A percentile compares a stretch with the other conserved stretches of the same genome.
phyloP scores from a whole-genome alignment of 2,888 invertebrate genomes.

The Spicauda simplicius region DNA sequence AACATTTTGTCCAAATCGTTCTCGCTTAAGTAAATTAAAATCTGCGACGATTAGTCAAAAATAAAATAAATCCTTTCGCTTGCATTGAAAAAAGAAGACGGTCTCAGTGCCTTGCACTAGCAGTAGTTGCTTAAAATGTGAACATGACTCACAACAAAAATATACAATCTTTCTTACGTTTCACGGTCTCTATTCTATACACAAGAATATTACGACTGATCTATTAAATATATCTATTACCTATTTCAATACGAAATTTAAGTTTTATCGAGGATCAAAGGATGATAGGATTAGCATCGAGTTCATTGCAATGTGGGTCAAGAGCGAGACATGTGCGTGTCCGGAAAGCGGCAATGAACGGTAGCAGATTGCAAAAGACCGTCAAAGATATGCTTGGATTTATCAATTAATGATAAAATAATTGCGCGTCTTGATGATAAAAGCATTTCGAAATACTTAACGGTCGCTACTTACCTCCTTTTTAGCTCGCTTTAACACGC shows the following conservation, averaged over 20 bases:
- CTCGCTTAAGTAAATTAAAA: too few relatives aligned
- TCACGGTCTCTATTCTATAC: too few relatives aligned
- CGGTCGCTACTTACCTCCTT: background rate
- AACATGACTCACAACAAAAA: too few relatives aligned
- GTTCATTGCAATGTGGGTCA: slow-evolving; percentile 54
- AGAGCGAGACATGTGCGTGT: slow-evolving; percentile 48
- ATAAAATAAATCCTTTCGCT: too few relatives aligned
- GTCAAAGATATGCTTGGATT: slow-evolving; percentile 28
- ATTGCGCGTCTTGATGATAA: slow-evolving; percentile 11
- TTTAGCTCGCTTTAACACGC: background rate
- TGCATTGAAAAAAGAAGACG: too few relatives aligned
- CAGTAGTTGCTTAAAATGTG: background rate
- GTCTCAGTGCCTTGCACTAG: too few relatives aligned
- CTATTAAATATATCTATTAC: too few relatives aligned
- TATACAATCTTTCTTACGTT: too few relatives aligned
- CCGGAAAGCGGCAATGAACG: slow-evolving; percentile 49
- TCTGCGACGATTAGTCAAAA: too few relatives aligned
- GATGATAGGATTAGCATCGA: slow-evolving; percentile 47
- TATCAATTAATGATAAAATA: slow-evolving; percentile 25
- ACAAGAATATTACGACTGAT: too few relatives aligned
- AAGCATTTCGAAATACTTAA: slow-evolving; percentile 4
- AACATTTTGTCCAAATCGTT: too few relatives aligned
- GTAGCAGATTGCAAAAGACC: slow-evolving; percentile 40
- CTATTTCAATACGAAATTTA: too few relatives aligned
- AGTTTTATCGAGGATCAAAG: slow-evolving; percentile 32